Evolutionary conservation across 2,797 vertebrate species (phyloP), one percentile per base, ranked within the genome.

Genomic region (Poeciliopsis paucimaculata): DNA sequence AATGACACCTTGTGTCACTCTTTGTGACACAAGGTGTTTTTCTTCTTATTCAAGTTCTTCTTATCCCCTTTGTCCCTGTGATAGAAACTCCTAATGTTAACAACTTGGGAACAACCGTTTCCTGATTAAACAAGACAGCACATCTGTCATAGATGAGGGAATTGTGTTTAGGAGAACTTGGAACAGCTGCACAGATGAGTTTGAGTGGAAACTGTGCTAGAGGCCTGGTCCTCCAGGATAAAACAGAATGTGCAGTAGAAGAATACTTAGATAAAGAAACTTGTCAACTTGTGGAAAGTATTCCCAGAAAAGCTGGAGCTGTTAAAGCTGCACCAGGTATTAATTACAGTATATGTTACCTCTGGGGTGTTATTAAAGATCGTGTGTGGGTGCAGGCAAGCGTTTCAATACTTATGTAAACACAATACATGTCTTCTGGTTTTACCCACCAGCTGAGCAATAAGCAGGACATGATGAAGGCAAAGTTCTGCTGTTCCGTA

Each of bases 401-500:
- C 12, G 2, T 70, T 70, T 45, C 23, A 70, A 43, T 43, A 43
- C 66, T 70, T n/a, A 11, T 43, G 39, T 70, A 5, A 43, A 49
- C 20, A 5, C 16, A 34, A n/a, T 16, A 28, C n/a, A 28, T 51
- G 36, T 77, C 0, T 1, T 60, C 1, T 0, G 45, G 79, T 49
- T 84, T 13, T 47, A 95, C 98, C 95, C 92, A 99, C 98, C 96
- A 99, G 89, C 53, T 96, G 93, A 90, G 97, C 96, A 20, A 97
- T 90, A n/a, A 99, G 84, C 70, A 90, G 75, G 43, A 97, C 93
- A 0, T 99, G 98, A 87, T 98, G 97, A n/a, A 97, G 95, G 78
- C 97, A 98, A 68, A 99, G 95, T 76, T 99, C 97, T 71, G 98
- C 97, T 70, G 97, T 96, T 78, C 97, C 98, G 36, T 97, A 99